Percentiles rank a stretch among this genome's conserved stretches.
These are phyloP conservation scores for Psilopogon haemacephalus DNA, from an alignment of 2,113 vertebrate genomes.

Conservation along the genomic window DNA sequence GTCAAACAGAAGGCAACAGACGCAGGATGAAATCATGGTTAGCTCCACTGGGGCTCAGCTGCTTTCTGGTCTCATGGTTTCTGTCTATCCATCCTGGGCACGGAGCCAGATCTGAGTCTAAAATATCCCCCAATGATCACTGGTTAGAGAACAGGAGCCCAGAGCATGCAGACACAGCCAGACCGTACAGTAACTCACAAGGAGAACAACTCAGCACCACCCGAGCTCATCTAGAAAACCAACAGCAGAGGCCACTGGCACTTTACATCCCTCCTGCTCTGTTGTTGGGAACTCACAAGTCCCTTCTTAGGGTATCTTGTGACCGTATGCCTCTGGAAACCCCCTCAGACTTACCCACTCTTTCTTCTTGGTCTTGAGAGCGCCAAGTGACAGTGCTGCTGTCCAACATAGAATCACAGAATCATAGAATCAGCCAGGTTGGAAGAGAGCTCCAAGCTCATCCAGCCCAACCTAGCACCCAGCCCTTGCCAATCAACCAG, in stretches of 20 bases:
- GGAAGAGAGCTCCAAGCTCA: no score
- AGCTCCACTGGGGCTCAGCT: neutral
- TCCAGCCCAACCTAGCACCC: no score
- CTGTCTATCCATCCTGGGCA: neutral
- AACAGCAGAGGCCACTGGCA: neutral
- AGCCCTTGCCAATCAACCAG: no score
- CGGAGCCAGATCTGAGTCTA: neutral
- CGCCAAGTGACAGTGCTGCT: neutral
- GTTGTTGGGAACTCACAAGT: neutral
- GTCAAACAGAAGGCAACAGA: neutral
- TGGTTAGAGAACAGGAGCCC: neutral
- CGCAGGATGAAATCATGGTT: neutral
- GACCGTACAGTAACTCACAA: neutral
- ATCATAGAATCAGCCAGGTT: no score
- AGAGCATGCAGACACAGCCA: neutral
- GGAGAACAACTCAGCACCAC: neutral
- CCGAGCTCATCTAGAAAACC: neutral
- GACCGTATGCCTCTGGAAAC: neutral
- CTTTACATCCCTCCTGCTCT: neutral
- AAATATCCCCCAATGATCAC: neutral
- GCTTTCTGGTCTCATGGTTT: neutral
- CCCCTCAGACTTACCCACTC: neutral
- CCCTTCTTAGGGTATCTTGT: neutral
- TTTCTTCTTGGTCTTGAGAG: neutral
- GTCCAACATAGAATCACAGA: neutral